Evolutionary conservation across 2,113 vertebrate species (phyloP).

Genomic region (Cromileptes altivelis): DNA sequence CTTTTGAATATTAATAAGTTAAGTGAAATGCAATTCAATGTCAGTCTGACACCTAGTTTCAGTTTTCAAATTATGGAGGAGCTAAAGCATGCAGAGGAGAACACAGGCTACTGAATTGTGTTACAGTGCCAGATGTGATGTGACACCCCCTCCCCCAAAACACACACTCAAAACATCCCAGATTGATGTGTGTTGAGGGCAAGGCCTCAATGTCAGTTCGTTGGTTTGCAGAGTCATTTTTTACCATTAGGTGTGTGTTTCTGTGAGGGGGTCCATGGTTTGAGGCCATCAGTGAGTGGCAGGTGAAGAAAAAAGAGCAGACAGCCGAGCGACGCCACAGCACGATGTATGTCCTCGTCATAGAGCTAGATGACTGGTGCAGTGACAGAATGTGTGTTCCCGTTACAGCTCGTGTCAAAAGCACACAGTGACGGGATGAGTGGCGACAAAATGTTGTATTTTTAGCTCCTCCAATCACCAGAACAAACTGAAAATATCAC

Average conservation of each 20-base stretch:
- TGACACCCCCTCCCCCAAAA: background rate
- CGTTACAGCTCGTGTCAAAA: slow-evolving; percentile 37
- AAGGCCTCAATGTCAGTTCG: background rate
- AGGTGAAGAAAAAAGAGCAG: slow-evolving; percentile 48
- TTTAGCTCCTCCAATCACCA: slow-evolving; percentile 54
- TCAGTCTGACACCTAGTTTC: background rate
- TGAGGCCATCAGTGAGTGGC: slow-evolving; percentile 61
- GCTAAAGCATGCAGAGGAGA: background rate
- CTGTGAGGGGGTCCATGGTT: slow-evolving; percentile 6
- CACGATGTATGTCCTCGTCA: slow-evolving; percentile 43
- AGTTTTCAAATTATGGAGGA: background rate
- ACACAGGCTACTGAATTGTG: background rate
- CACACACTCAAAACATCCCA: background rate
- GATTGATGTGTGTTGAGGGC: slow-evolving; percentile 12
- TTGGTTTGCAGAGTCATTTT: slow-evolving; percentile 48
- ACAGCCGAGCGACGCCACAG: slow-evolving; percentile 54
- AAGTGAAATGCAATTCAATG: background rate
- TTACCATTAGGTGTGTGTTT: slow-evolving; percentile 51
- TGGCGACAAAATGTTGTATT: slow-evolving; percentile 43
- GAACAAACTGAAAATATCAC: slow-evolving; percentile 55
- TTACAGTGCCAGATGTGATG: background rate
- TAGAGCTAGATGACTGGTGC: slow-evolving; percentile 30
- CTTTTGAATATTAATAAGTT: background rate
- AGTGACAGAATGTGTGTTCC: slow-evolving; percentile 54
- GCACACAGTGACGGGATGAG: slow-evolving; percentile 13